Conservation (phyloP, 2,888 invertebrate species). For the Melanophora roralis region DNA sequence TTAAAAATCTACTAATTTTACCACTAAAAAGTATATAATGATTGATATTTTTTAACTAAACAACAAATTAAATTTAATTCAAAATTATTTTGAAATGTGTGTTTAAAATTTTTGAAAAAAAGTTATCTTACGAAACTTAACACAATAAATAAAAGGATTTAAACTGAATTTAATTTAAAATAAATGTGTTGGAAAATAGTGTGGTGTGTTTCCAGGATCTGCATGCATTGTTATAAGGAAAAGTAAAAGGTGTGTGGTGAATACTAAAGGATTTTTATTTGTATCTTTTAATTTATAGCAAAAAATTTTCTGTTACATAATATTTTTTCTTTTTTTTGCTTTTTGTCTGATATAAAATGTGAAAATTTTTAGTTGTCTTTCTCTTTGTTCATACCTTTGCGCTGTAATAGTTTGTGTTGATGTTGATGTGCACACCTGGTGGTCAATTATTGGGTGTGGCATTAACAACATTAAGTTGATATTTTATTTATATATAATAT, state of each 20-base stretch:
- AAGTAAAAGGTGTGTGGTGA: slow-evolving; percentile 42
- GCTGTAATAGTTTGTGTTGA: neutral
- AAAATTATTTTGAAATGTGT: neutral
- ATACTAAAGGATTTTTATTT: neutral
- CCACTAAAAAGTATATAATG: neutral
- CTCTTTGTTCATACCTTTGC: neutral
- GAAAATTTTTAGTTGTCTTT: slow-evolving; percentile 3
- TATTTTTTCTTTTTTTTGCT: neutral
- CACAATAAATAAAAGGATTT: slow-evolving; percentile 4
- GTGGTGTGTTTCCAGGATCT: slow-evolving; percentile 36
- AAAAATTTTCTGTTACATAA: slow-evolving; percentile 12
- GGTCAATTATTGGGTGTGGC: slow-evolving; percentile 37
- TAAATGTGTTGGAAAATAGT: slow-evolving; percentile 4
- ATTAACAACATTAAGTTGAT: too few relatives aligned
- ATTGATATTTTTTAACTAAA: neutral
- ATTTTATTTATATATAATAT: too few relatives aligned
- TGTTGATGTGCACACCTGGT: neutral
- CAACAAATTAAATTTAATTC: neutral
- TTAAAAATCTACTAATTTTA: neutral
- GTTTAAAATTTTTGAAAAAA: neutral
- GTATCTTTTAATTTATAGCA: neutral
- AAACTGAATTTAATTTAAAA: neutral
- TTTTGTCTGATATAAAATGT: neutral
- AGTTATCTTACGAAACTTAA: neutral
- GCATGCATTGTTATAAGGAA: slow-evolving; percentile 17